Percentiles rank a stretch among this genome's conserved stretches.
Conservation (phyloP, 2,797 vertebrate genomes). For the Artibeus jamaicensis region DNA sequence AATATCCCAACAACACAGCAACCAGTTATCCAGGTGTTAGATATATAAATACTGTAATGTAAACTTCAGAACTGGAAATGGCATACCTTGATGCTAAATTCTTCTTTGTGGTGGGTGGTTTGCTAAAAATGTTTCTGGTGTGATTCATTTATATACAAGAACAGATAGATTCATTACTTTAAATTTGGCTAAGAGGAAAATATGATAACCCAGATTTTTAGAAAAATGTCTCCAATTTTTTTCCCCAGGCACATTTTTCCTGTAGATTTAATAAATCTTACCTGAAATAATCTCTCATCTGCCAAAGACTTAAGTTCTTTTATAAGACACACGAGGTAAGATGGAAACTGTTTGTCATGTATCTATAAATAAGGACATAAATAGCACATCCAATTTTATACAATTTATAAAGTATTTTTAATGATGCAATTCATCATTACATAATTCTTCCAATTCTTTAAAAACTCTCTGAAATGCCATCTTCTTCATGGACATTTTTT, state of each 20-base stretch:
- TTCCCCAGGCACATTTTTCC: neutral
- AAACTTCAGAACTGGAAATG: neutral
- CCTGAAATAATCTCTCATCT: neutral
- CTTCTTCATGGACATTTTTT: neutral
- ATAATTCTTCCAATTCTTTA: neutral
- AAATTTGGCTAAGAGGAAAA: slow-evolving; percentile 37
- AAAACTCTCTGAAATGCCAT: neutral
- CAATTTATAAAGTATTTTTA: neutral
- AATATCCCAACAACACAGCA: neutral
- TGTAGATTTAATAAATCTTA: slow-evolving; percentile 44
- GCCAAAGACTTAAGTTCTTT: slow-evolving; percentile 33
- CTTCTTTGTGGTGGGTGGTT: neutral
- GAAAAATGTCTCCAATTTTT: slow-evolving; percentile 5
- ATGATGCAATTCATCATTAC: neutral
- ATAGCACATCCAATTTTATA: neutral
- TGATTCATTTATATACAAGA: slow-evolving; percentile 29
- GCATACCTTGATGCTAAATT: slow-evolving; percentile 52
- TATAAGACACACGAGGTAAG: neutral
- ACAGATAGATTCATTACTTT: slow-evolving; percentile 31
- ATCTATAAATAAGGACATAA: neutral
- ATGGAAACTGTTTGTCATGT: neutral
- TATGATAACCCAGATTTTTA: slow-evolving; percentile 19
- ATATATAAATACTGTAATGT: neutral
- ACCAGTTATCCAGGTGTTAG: slow-evolving; percentile 32
- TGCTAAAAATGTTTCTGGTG: neutral